phyloP scores from a whole-genome alignment of 2,113 vertebrate species.

The Echinops telfairi region DNA sequence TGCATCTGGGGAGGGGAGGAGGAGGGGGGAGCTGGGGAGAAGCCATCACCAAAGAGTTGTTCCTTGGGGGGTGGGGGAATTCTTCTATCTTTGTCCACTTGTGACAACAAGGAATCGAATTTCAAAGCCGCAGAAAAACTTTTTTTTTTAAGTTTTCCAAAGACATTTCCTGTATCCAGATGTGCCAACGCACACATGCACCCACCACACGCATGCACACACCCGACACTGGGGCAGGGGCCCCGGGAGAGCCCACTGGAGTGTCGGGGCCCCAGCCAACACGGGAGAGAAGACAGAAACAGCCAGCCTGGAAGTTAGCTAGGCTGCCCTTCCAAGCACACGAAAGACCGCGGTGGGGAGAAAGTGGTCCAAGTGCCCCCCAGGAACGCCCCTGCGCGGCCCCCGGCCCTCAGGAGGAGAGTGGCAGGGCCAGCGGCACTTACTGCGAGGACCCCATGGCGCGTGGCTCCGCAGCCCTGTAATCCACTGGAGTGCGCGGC shows the following conservation, averaged over 20 bases:
- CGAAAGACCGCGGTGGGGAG: conserved; percentile 7
- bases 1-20: neutral
- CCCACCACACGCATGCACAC: neutral
- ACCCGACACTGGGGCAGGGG: neutral
- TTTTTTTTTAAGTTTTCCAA: conserved; percentile 67
- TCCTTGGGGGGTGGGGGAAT: neutral
- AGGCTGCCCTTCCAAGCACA: conserved; percentile 5
- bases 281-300: conserved; percentile 66
- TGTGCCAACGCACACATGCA: neutral
- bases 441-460: conserved; percentile 68
- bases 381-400: neutral
- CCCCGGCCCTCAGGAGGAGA: neutral
- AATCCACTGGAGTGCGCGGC: conserved; percentile 75
- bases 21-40: neutral
- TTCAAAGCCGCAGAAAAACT: conserved; percentile 64
- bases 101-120: conserved; percentile 61
- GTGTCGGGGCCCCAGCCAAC: conserved; percentile 50
- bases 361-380: neutral
- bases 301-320: conserved; percentile 32
- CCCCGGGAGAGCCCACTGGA: conserved; percentile 29
- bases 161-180: conserved; percentile 56
- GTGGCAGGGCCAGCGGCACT: conserved; percentile 76
- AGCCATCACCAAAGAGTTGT: conserved; percentile 73
- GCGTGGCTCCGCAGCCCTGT: conserved; percentile 68
- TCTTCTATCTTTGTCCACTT: conserved; percentile 61